Percentiles rank a stretch among this genome's conserved stretches.
phyloP scores from a whole-genome alignment of 53 echinoderm and acorn worm genomes.

The Holothuria leucospilota region DNA sequence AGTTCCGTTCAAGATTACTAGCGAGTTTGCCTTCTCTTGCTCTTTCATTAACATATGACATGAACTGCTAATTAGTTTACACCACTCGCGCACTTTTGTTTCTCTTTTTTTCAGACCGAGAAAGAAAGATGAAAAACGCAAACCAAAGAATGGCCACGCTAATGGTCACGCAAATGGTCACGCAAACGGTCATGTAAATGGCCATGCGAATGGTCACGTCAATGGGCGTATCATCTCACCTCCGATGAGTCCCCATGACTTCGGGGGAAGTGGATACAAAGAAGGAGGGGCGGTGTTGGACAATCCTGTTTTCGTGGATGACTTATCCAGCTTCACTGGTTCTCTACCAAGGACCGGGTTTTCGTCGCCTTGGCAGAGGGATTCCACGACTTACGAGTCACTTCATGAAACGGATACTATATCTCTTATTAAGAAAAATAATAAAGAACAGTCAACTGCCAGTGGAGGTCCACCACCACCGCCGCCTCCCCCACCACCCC shows the following conservation, averaged over 20 bases:
- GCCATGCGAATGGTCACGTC: background rate
- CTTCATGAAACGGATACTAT: background rate
- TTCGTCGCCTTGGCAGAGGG: background rate
- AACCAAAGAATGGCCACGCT: background rate
- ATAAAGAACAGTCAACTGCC: background rate
- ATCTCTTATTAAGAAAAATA: background rate
- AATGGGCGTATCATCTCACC: background rate
- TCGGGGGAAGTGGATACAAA: background rate
- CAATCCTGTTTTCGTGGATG: conserved; percentile 22
- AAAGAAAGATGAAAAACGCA: background rate
- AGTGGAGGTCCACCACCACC: background rate
- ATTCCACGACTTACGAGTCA: background rate
- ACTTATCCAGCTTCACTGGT: conserved; percentile 6
- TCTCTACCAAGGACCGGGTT: background rate
- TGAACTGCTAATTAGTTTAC: no score
- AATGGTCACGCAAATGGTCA: background rate
- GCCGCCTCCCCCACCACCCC: background rate
- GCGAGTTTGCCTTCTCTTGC: no score
- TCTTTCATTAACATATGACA: no score
- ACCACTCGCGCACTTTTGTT: background rate
- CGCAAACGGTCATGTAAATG: background rate
- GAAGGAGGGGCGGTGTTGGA: conserved; percentile 25
- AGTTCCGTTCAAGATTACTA: no score
- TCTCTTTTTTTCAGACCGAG: background rate
- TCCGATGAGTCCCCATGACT: no score